A percentile compares a stretch with the other conserved stretches of the same genome.
Conservation (phyloP, 2,797 vertebrate species). For the Alauda arvensis region DNA sequence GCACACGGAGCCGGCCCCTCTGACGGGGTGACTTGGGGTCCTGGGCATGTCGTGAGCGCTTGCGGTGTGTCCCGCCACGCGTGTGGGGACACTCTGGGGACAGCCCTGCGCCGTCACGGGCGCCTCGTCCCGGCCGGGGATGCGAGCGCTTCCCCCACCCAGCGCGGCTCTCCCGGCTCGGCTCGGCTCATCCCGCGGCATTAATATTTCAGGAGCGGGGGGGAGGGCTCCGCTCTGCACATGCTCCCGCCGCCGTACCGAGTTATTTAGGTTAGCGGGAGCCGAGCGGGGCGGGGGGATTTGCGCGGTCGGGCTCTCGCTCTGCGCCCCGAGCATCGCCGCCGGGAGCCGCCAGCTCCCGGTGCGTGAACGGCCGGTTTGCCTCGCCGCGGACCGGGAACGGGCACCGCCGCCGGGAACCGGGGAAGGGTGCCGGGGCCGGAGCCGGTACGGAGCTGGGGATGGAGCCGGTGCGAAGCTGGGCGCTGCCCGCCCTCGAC, state of each 20-base stretch:
- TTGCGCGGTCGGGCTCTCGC: not conserved
- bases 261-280: constrained; percentile 35
- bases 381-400: not conserved
- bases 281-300: not conserved
- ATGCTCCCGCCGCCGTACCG: not conserved
- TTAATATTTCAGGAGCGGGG: constrained; percentile 11
- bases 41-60: not conserved
- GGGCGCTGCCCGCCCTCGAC: not conserved
- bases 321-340: not conserved
- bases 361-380: not conserved
- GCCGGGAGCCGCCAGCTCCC: not conserved
- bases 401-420: not conserved
- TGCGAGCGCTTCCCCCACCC: not conserved
- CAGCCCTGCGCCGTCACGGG: not conserved
- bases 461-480: not conserved
- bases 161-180: not conserved
- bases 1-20: not conserved
- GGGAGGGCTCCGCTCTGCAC: constrained; percentile 18
- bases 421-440: not conserved
- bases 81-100: not conserved
- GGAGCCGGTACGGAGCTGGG: not conserved
- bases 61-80: accelerated
- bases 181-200: not conserved
- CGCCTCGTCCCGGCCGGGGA: not conserved
- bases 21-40: too few species aligned